Evolutionary conservation across 2,113 vertebrate genomes (phyloP).

Genomic region (Amia ocellicauda): DNA sequence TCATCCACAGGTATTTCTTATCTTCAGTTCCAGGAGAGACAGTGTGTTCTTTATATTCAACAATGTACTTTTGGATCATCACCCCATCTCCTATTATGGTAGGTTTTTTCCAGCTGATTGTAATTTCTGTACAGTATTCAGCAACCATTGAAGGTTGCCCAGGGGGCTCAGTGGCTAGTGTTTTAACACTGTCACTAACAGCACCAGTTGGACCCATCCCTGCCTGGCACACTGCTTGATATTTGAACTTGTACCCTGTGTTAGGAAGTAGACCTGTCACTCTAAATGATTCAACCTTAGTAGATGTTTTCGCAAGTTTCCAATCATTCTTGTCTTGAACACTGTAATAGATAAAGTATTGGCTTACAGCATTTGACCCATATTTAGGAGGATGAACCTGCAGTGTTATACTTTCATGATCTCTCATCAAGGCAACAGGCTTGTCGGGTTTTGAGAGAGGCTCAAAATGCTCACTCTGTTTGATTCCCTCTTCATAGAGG

Average conservation of each 20-base stretch:
- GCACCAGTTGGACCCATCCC: constrained; percentile 28
- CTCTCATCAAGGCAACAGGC: constrained; percentile 4
- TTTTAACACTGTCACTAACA: constrained; percentile 15
- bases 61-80: constrained; percentile 18
- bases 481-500: constrained; percentile 27
- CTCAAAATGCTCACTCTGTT: constrained; percentile 18
- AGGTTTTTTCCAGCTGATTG: constrained; percentile 32
- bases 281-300: neutral
- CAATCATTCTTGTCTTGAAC: neutral
- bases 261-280: constrained; percentile 24
- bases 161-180: constrained; percentile 30
- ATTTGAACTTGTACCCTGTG: constrained; percentile 28
- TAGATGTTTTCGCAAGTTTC: constrained; percentile 2
- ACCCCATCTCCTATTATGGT: constrained; percentile 24
- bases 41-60: constrained; percentile 22
- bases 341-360: constrained; percentile 5
- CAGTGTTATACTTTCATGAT: constrained; percentile 26
- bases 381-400: constrained; percentile 16
- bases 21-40: neutral
- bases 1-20: neutral
- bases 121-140: constrained; percentile 19
- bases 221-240: constrained; percentile 30
- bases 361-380: neutral
- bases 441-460: constrained; percentile 28
- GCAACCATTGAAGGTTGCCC: constrained; percentile 6